These are phyloP conservation scores for Tamandua tetradactyla DNA, from an alignment of 2,797 vertebrate genomes.

Conservation along the genomic window DNA sequence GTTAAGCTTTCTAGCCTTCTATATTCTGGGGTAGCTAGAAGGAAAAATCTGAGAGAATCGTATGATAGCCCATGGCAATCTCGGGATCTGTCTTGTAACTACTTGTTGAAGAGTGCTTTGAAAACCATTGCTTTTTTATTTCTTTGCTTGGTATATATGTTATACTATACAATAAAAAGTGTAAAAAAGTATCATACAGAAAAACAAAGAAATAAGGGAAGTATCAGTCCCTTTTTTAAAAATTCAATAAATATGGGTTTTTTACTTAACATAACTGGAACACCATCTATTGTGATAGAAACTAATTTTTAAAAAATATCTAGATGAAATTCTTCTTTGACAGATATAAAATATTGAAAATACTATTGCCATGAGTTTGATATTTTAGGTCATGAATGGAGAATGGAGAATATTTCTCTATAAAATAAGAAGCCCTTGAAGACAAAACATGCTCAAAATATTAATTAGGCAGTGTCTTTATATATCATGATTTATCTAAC, in stretches of 20 bases:
- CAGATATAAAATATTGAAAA: slow-evolving; percentile 46
- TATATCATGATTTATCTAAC: neutral
- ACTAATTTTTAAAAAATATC: neutral
- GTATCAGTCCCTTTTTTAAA: slow-evolving; percentile 28
- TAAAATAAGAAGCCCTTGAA: slow-evolving; percentile 38
- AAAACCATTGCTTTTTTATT: too few species aligned
- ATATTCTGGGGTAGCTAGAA: too few species aligned
- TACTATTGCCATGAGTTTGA: neutral
- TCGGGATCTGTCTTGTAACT: too few species aligned
- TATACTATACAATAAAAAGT: too few species aligned
- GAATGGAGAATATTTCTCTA: slow-evolving; percentile 49
- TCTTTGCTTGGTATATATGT: too few species aligned
- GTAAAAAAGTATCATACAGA: slow-evolving; percentile 49
- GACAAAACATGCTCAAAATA: slow-evolving; percentile 22
- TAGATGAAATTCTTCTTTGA: slow-evolving; percentile 42
- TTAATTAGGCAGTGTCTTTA: neutral
- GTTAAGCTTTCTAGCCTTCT: too few species aligned
- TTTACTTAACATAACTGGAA: neutral
- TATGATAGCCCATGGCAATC: too few species aligned
- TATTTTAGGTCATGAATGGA: slow-evolving; percentile 43
- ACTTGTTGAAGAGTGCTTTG: too few species aligned
- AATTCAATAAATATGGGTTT: slow-evolving; percentile 41
- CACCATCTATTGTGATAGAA: slow-evolving; percentile 43
- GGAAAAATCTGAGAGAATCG: too few species aligned
- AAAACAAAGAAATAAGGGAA: slow-evolving; percentile 65